Percentiles rank a stretch among this genome's conserved stretches.
phyloP scores from a whole-genome alignment of 2,797 vertebrate species.

The Ctenochaetus hawaiiensis region DNA sequence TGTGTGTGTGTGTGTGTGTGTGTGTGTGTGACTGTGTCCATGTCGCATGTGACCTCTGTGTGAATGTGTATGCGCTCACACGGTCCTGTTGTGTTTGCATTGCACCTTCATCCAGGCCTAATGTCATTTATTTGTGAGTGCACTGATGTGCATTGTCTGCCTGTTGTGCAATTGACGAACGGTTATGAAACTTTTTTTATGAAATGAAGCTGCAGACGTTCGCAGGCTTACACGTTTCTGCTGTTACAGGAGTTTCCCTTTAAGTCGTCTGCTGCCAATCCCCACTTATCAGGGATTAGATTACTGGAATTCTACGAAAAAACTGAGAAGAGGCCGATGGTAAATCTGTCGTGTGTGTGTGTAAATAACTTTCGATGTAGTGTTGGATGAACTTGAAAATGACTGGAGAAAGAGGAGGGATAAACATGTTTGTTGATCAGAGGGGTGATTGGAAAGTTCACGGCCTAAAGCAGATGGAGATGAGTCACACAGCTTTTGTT shows the following conservation, averaged over 20 bases:
- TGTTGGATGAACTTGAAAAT: not conserved
- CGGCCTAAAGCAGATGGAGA: no score
- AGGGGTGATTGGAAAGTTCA: no score
- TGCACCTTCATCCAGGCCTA: not conserved
- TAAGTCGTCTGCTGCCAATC: constrained; percentile 27
- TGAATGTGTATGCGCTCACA: not conserved
- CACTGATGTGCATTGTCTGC: not conserved
- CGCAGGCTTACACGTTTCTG: constrained; percentile 20
- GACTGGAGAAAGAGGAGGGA: not conserved
- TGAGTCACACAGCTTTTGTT: no score
- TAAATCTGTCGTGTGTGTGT: not conserved
- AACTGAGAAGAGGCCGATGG: not conserved
- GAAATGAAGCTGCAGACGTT: constrained; percentile 23
- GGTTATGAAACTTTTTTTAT: not conserved
- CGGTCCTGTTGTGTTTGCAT: not conserved
- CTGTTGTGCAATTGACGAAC: not conserved
- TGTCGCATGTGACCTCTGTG: constrained; percentile 33
- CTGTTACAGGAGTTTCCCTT: constrained; percentile 31
- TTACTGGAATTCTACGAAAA: constrained; percentile 34
- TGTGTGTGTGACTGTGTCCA: constrained; percentile 18
- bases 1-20: constrained; percentile 4
- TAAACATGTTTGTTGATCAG: not conserved
- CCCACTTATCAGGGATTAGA: constrained; percentile 57
- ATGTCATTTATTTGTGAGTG: not conserved
- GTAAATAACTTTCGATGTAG: not conserved